These are phyloP conservation scores for Eospalax fontanierii DNA, from an alignment of 2,797 vertebrate genomes.

Conservation along the genomic window DNA sequence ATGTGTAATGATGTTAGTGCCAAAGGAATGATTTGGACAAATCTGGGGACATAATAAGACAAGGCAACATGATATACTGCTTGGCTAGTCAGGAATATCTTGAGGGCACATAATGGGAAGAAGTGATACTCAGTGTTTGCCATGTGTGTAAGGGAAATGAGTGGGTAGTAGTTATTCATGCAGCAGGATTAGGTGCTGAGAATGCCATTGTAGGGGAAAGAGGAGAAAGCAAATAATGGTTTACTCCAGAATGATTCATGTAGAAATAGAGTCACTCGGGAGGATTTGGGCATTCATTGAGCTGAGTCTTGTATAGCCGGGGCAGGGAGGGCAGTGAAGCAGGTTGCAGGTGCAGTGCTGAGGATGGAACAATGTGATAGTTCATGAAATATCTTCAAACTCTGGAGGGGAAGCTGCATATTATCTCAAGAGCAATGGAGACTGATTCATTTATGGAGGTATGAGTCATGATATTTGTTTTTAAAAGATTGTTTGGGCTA, in stretches of 20 bases:
- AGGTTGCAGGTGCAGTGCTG: too few species aligned
- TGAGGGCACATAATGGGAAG: accelerated
- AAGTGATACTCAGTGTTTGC: background rate
- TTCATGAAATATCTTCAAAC: background rate
- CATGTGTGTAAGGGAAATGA: background rate
- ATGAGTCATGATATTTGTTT: background rate
- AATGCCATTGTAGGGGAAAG: background rate
- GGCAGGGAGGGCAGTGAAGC: background rate
- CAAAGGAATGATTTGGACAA: background rate
- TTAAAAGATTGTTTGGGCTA: background rate
- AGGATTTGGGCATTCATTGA: background rate
- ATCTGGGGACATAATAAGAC: background rate
- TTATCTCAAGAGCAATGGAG: background rate
- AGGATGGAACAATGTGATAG: background rate
- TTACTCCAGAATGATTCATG: background rate
- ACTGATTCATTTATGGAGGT: background rate
- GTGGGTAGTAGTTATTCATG: background rate
- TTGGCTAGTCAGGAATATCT: background rate
- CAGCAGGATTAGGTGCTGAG: background rate
- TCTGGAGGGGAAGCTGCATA: background rate
- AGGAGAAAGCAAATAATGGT: background rate
- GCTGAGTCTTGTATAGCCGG: background rate
- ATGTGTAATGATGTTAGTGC: background rate
- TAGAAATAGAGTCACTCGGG: background rate
- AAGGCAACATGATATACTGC: background rate